Evolutionary conservation across 2,888 invertebrate genomes (phyloP).

Genomic region (Smittia aterrima): DNA sequence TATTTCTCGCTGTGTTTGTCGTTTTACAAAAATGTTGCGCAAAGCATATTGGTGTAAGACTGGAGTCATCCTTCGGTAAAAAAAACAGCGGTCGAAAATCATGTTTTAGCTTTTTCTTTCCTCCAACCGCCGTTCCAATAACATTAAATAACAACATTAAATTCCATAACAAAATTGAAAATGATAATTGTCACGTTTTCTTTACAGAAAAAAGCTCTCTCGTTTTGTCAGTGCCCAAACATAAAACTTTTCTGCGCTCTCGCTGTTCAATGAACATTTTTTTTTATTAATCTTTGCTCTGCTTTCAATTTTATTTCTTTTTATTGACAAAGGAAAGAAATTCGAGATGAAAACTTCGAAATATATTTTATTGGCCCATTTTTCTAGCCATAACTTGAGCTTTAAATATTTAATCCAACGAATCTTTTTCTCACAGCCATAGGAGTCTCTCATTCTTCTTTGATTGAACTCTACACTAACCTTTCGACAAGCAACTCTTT

Average conservation of each 20-base stretch:
- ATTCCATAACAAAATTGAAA: conserved; percentile 42
- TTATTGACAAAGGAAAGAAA: too few relatives aligned
- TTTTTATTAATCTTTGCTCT: too few relatives aligned
- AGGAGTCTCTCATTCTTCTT: background rate
- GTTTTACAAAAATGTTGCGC: conserved; percentile 16
- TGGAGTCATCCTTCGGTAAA: conserved; percentile 6
- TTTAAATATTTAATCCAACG: too few relatives aligned
- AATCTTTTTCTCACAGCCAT: background rate
- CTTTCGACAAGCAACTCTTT: conserved; percentile 9
- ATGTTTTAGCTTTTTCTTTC: conserved; percentile 31
- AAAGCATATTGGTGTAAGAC: conserved; percentile 36
- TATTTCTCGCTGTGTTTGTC: background rate
- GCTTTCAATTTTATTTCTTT: too few relatives aligned
- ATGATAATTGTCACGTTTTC: conserved; percentile 41
- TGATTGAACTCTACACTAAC: conserved; percentile 33
- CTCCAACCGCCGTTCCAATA: background rate
- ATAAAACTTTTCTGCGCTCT: too few relatives aligned
- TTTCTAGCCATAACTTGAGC: background rate
- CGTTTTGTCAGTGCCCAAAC: background rate
- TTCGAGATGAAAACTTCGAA: background rate
- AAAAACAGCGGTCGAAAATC: conserved; percentile 21
- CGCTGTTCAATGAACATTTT: too few relatives aligned
- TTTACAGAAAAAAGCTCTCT: background rate
- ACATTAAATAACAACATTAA: conserved; percentile 40
- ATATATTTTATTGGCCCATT: background rate